Conservation (phyloP, 2,888 invertebrate genomes). For the Synergus itoensis region DNA sequence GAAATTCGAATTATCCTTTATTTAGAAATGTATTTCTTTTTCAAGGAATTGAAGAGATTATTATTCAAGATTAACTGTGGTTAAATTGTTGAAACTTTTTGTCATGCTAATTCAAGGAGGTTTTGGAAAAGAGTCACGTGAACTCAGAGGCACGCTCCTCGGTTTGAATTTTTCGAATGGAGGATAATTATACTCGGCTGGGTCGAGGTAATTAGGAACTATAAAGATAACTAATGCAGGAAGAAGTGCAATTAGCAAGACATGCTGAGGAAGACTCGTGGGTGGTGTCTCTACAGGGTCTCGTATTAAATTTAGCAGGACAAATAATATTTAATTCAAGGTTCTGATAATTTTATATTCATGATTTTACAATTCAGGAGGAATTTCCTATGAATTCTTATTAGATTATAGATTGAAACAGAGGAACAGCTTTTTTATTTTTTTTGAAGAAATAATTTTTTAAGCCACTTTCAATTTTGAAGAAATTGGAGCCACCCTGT, state of each 20-base stretch:
- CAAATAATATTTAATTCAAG: background rate
- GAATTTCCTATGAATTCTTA: no score
- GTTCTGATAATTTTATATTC: background rate
- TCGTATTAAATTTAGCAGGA: background rate
- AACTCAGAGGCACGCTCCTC: background rate
- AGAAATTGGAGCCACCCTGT: background rate
- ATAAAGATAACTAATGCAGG: constrained; percentile 55
- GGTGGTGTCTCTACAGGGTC: background rate
- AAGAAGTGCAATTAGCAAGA: constrained; percentile 43
- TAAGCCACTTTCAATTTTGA: background rate
- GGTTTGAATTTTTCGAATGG: constrained; percentile 49
- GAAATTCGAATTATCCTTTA: background rate
- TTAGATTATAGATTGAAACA: no score
- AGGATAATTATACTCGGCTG: constrained; percentile 54
- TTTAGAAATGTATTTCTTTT: background rate
- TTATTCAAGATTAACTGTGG: background rate
- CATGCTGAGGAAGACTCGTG: background rate
- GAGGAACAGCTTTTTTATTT: background rate
- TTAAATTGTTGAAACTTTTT: background rate
- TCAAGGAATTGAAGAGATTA: background rate
- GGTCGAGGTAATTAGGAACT: constrained; percentile 57
- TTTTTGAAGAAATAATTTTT: background rate
- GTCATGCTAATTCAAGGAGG: background rate
- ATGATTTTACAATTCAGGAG: no score
- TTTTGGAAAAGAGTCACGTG: background rate